Percentiles rank a stretch among this genome's conserved stretches.
phyloP scores from a whole-genome alignment of 2,797 vertebrate species.

The Mustela erminea region DNA sequence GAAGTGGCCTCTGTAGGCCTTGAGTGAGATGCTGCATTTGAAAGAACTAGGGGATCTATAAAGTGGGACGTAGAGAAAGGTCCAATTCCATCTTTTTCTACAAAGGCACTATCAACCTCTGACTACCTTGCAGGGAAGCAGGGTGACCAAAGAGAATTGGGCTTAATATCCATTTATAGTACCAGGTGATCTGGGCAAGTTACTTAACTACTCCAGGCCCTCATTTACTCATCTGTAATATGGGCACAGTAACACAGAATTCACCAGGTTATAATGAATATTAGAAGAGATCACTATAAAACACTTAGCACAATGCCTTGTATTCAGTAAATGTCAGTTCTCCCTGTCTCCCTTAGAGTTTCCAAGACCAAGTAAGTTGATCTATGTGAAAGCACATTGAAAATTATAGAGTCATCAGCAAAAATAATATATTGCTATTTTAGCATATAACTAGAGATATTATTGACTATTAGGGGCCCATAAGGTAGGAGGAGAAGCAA shows the following conservation, averaged over 20 bases:
- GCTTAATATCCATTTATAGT: neutral
- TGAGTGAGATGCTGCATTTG: neutral
- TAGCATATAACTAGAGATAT: constrained; percentile 1
- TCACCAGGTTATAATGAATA: neutral
- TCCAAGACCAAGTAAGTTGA: neutral
- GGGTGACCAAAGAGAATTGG: neutral
- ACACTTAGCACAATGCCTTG: neutral
- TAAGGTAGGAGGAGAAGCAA: neutral
- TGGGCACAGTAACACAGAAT: neutral
- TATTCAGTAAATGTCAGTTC: neutral
- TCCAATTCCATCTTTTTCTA: neutral
- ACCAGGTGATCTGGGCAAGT: neutral
- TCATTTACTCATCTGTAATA: neutral
- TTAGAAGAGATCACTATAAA: neutral
- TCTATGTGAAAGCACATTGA: neutral
- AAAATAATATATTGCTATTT: neutral
- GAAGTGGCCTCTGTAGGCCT: neutral
- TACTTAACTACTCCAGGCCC: neutral
- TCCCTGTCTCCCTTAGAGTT: neutral
- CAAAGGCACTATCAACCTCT: neutral
- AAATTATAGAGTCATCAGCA: neutral
- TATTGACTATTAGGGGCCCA: neutral
- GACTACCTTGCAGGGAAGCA: neutral
- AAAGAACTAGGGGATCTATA: neutral
- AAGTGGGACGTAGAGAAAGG: neutral